Evolutionary conservation across 2,113 vertebrate species (phyloP), one percentile per base, ranked within the genome.

Genomic region (Pachyramphus minor): DNA sequence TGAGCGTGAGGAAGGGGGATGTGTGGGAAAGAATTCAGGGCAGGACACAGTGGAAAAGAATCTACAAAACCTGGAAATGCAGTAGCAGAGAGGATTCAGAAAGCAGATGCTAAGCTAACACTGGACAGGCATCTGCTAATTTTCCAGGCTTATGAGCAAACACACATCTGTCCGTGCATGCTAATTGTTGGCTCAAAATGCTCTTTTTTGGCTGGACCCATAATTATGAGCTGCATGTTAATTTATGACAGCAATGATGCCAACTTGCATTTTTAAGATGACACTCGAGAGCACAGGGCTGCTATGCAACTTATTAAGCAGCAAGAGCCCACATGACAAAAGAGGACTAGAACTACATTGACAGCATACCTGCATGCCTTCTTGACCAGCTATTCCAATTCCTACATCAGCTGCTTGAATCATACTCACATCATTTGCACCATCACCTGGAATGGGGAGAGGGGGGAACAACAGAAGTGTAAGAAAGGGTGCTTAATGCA

Each of bases 391-490:
- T 96, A 99, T 98, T 47, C 99, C 99, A 90, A 99, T 96, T 74
- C 99, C 99, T 52, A 99, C 89, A 91, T 99, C 98, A 63, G 99
- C 99, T 88, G 98, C 99, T 91, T 99, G 99, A 97, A 99, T 99
- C 99, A 99, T 99, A 94, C 98, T 99, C 12, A 99, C 99, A 5
- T 99, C 99, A 89, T 98, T 99, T 71, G 99, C 99, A 88, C 99
- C 99, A 41, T 99, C 99, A 89, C 99, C 99, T 99, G 84, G 58
- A 96, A 94, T 23, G 62, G 87, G 37, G 88, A 72, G 13, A 90
- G 62, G n/a, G 87, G 12, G 20, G 39, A 86, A 67, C 14, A 59
- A 59, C 20, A 53, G 80, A n/a, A 24, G 17, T 44, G 22, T 12
- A 75, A 66, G 53, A 73, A 84, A 77, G 6, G 25, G 8, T 74